Conservation (phyloP, 2,797 vertebrate genomes). For the Poeciliopsis paucimaculata region DNA sequence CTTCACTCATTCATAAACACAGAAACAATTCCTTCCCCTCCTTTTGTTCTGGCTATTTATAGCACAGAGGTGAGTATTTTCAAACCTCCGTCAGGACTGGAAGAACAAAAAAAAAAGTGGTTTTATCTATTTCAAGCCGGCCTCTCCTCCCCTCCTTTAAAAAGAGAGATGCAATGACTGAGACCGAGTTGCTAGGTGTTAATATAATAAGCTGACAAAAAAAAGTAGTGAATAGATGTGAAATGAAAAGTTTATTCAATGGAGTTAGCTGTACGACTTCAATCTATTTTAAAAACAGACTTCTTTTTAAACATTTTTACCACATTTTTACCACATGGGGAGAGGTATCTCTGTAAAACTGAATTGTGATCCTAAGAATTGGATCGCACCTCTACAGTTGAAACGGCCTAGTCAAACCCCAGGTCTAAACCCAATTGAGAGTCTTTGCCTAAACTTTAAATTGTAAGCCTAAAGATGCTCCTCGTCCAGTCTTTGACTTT, state of each 20-base stretch:
- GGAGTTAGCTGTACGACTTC: neutral
- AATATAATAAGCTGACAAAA: neutral
- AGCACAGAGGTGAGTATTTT: neutral
- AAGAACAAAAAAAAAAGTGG: neutral
- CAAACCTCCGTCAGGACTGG: neutral
- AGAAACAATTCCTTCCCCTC: neutral
- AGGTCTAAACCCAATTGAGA: no score
- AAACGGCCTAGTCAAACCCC: no score
- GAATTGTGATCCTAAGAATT: no score
- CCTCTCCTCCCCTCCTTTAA: neutral
- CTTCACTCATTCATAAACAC: constrained; percentile 14
- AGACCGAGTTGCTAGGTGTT: neutral
- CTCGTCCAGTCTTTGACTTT: neutral
- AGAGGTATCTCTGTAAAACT: no score
- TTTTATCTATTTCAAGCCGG: neutral
- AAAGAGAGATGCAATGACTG: neutral
- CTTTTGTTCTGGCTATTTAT: neutral
- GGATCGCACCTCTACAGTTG: no score
- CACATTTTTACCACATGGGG: no score
- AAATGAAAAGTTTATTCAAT: neutral
- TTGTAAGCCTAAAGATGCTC: neutral
- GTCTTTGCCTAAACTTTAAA: neutral
- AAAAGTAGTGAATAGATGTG: neutral
- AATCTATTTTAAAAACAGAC: no score
- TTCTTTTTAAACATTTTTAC: neutral